These are phyloP conservation scores for Mormoops blainvillei DNA, from an alignment of 2,113 vertebrate genomes.

Conservation along the genomic window DNA sequence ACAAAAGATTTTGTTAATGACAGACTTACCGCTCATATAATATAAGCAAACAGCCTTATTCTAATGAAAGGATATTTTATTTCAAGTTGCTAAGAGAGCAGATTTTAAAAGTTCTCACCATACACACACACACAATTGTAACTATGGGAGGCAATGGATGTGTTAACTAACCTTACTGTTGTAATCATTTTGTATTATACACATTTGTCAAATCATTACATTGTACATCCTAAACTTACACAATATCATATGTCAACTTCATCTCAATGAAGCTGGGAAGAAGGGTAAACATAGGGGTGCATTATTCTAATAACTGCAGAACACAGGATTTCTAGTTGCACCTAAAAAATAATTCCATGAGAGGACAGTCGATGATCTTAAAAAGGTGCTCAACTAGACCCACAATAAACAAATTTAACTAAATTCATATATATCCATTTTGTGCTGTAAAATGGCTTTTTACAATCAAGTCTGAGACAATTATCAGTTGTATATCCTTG, in stretches of 20 bases:
- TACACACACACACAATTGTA: not conserved
- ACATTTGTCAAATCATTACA: not conserved
- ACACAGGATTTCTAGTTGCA: not conserved
- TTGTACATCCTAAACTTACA: not conserved
- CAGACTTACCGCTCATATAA: not conserved
- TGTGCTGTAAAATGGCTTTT: not conserved
- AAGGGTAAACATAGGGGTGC: not conserved
- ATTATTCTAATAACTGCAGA: not conserved
- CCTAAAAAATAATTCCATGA: not conserved
- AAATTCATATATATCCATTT: not conserved
- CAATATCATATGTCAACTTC: not conserved
- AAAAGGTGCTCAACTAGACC: not conserved
- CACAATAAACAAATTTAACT: not conserved
- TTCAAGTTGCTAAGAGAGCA: not conserved
- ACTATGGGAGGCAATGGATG: not conserved
- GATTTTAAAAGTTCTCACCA: not conserved
- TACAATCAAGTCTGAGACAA: constrained; percentile 14
- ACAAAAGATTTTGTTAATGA: constrained; percentile 22
- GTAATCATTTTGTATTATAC: not conserved
- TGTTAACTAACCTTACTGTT: not conserved
- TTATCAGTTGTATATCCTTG: not conserved
- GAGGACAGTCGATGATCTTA: not conserved
- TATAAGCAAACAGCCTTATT: not conserved
- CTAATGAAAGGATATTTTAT: constrained; percentile 1
- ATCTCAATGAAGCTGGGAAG: not conserved